A percentile compares a stretch with the other conserved stretches of the same genome.
These are phyloP conservation scores for Drosophila sproati DNA, from an alignment of 1,140 invertebrate species.

Conservation along the genomic window DNA sequence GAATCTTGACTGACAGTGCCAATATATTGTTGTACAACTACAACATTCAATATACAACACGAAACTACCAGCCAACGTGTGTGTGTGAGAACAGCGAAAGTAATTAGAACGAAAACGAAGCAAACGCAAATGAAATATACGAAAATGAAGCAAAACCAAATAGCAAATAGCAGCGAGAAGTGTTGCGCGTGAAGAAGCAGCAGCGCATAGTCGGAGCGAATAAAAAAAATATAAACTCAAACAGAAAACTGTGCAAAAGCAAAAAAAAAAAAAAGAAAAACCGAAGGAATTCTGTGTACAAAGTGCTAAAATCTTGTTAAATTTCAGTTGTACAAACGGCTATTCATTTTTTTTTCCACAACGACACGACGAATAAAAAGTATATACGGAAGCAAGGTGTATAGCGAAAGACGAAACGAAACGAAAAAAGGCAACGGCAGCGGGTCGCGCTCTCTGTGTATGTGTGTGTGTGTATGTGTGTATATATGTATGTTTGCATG, in stretches of 20 bases:
- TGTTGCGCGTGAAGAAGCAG: slow-evolving; percentile 51
- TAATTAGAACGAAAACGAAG: slow-evolving; percentile 65
- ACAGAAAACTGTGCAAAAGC: slow-evolving; percentile 15
- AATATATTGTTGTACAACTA: slow-evolving; percentile 32
- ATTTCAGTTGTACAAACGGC: slow-evolving; percentile 43
- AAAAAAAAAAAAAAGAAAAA: slow-evolving; percentile 14
- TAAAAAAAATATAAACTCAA: slow-evolving; percentile 37
- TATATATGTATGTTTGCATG: slow-evolving; percentile 18
- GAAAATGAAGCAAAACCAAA: slow-evolving; percentile 51
- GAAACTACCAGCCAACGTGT: slow-evolving; percentile 31
- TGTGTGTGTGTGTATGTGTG: slow-evolving; percentile 24
- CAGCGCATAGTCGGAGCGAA: slow-evolving; percentile 50
- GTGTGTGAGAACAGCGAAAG: slow-evolving; percentile 53
- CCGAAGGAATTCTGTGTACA: slow-evolving; percentile 24
- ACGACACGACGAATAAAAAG: slow-evolving; percentile 51
- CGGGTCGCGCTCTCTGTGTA: slow-evolving; percentile 42
- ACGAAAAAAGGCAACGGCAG: slow-evolving; percentile 68
- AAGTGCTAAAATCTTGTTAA: slow-evolving; percentile 36
- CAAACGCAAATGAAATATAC: slow-evolving; percentile 41
- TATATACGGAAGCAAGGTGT: slow-evolving; percentile 80
- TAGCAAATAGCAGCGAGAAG: slow-evolving; percentile 40
- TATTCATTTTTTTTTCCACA: slow-evolving; percentile 45
- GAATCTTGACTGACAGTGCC: slow-evolving; percentile 35
- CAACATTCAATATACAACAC: slow-evolving; percentile 23
- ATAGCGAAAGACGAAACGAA: slow-evolving; percentile 64